Base-by-base conservation (phyloP, 64 coral and sea anemone genomes). In the Dendronephthya gigantea region DNA sequence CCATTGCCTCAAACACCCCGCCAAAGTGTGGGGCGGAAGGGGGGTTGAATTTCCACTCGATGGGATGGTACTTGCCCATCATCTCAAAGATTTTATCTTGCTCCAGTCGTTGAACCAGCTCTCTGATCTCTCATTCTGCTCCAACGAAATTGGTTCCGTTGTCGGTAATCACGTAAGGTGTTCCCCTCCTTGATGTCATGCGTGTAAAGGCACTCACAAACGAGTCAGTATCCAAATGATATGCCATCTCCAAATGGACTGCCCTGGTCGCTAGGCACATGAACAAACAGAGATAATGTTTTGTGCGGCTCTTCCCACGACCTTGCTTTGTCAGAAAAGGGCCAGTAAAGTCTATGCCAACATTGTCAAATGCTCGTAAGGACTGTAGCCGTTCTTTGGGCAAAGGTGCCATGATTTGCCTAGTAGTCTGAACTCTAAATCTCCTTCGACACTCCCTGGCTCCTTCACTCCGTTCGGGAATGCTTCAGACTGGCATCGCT, bases 91-190 rank as follows among this genome's bases (percentile, higher is more conserved):
- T 74, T 27, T 74, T 74, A 1, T 74, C 23, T 3, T 3, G 2
- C 19, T 74, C 68, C 13, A 74, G 33, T 0, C 17, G 22, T 35
- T 74, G 1, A 74, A 74, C 33, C 0, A 74, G 33, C 0, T 74
- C 68, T 1, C 68, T 17, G 19, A 74, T 19, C 31, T 74, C 68
- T 12, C 68, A 1, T 29, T 74, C 68, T 5, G 68, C 68, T 4
- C 68, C 85, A 8, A 87, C 85, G 28, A 87, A 87, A 38, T 74
- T 87, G 36, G 62, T 72, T 43, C 85, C 85, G 28, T 87, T 87
- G 56, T 87, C 85, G 47, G 34, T 66, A n/a, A 87, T 87, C 1
- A 75, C 68, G 17, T 76, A 47, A 39, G 28, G 84, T 31, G 48
- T 85, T 13, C 84, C n/a, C n/a, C n/a, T n/a, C n/a, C n/a, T n/a